These are phyloP conservation scores for Eira barbara DNA, from an alignment of 2,113 vertebrate species.

Conservation along the genomic window DNA sequence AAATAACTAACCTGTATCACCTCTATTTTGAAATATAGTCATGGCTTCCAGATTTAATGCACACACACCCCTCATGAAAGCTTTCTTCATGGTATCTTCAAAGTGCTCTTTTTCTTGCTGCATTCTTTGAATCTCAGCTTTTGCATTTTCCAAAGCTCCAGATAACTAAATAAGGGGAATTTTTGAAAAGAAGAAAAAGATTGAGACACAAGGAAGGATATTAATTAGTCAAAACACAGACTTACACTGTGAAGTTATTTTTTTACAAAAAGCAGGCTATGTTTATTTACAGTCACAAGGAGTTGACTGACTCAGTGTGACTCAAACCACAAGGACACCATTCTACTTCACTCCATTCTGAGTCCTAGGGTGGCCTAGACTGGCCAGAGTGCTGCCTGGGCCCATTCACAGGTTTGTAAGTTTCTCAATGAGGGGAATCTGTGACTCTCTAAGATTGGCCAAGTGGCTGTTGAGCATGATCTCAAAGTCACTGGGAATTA, in stretches of 20 bases:
- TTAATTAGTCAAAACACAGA: neutral
- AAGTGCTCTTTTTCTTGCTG: conserved; percentile 89
- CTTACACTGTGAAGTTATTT: neutral
- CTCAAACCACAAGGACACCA: conserved; percentile 48
- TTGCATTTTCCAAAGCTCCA: conserved; percentile 85
- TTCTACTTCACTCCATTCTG: neutral
- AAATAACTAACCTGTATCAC: conserved; percentile 82
- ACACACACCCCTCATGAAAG: conserved; percentile 97
- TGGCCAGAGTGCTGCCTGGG: neutral
- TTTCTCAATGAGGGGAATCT: conserved; percentile 95
- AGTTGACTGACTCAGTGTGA: conserved; percentile 12
- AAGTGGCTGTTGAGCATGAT: conserved; percentile 98
- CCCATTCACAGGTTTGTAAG: conserved; percentile 86
- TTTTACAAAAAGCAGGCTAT: conserved; percentile 54
- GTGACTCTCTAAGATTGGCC: conserved; percentile 94
- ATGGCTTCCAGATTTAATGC: conserved; percentile 97
- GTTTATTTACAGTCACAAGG: conserved; percentile 71
- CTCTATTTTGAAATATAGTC: conserved; percentile 89
- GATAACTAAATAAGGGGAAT: conserved; percentile 76
- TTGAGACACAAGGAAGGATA: neutral
- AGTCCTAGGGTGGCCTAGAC: neutral
- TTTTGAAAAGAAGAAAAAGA: neutral
- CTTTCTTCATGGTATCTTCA: conserved; percentile 96
- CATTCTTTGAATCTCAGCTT: conserved; percentile 89
- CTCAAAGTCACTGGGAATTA: conserved; percentile 95